Evolutionary conservation across 2,113 vertebrate genomes (phyloP).

Genomic region (Equus przewalskii): DNA sequence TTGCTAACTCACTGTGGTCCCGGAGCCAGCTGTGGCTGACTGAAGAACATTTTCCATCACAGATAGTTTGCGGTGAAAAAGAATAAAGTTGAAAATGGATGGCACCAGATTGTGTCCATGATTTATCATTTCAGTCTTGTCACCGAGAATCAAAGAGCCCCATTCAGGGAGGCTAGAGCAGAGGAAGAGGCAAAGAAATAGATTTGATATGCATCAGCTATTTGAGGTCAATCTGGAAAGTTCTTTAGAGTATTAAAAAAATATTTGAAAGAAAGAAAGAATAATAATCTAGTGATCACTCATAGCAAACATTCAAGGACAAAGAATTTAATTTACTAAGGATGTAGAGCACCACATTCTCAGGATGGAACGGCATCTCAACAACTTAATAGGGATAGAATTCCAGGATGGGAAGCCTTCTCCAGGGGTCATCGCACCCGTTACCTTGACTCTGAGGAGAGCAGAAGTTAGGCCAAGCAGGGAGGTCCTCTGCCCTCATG

Average conservation of each 20-base stretch:
- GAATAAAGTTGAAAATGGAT: constrained; percentile 73
- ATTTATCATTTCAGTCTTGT: constrained; percentile 76
- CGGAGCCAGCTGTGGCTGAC: constrained; percentile 69
- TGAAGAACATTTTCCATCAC: constrained; percentile 73
- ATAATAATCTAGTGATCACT: constrained; percentile 42
- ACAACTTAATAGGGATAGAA: background rate
- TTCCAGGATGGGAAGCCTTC: background rate
- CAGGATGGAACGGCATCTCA: background rate
- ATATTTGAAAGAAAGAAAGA: constrained; percentile 9
- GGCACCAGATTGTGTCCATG: constrained; percentile 65
- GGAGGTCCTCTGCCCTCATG: background rate
- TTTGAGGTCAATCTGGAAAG: constrained; percentile 62
- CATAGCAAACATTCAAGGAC: background rate
- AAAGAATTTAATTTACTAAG: constrained; percentile 61
- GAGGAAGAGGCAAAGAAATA: constrained; percentile 56
- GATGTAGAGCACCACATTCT: background rate
- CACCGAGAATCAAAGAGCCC: constrained; percentile 52
- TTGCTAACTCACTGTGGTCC: constrained; percentile 50
- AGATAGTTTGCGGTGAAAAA: constrained; percentile 71
- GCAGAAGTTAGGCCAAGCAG: background rate
- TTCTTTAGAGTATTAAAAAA: constrained; percentile 10
- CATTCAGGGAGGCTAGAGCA: constrained; percentile 9
- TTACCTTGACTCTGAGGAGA: background rate
- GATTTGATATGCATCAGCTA: constrained; percentile 71
- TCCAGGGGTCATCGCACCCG: background rate